phyloP scores from a whole-genome alignment of 2,888 invertebrate species.

The Hypolimnas misippus region DNA sequence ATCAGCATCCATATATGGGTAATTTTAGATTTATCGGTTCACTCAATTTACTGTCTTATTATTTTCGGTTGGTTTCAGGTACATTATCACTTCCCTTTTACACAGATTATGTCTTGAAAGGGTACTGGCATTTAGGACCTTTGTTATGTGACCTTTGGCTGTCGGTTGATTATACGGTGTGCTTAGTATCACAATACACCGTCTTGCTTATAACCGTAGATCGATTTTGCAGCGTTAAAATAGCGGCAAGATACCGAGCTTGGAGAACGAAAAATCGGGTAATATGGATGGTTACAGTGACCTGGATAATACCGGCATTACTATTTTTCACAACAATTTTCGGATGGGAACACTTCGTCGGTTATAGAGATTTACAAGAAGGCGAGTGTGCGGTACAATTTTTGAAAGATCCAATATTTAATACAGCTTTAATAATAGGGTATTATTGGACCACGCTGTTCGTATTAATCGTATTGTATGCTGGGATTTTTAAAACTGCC shows the following conservation, averaged over 20 bases:
- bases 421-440: conserved; percentile 97
- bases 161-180: conserved; percentile 99
- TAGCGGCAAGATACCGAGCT: conserved; percentile 97
- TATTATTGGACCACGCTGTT: conserved; percentile 99
- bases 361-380: conserved; percentile 93
- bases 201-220: conserved; percentile 99
- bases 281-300: conserved; percentile 97
- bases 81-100: conserved; percentile 99
- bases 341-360: conserved; percentile 99
- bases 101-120: conserved; percentile 97
- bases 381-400: conserved; percentile 98
- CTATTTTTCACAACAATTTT: conserved; percentile 99
- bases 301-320: conserved; percentile 98
- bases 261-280: conserved; percentile 98
- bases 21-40: not conserved
- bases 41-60: conserved; percentile 16
- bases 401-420: conserved; percentile 98
- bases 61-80: conserved; percentile 81
- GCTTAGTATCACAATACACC: conserved; percentile 99
- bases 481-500: conserved; percentile 98
- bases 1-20: too few relatives aligned
- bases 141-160: conserved; percentile 99
- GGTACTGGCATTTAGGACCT: conserved; percentile 98
- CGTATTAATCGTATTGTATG: conserved; percentile 97
- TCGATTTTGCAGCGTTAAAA: conserved; percentile 99